These are phyloP conservation scores for Notolepis coatsorum DNA, from an alignment of 2,797 vertebrate genomes.

Conservation along the genomic window DNA sequence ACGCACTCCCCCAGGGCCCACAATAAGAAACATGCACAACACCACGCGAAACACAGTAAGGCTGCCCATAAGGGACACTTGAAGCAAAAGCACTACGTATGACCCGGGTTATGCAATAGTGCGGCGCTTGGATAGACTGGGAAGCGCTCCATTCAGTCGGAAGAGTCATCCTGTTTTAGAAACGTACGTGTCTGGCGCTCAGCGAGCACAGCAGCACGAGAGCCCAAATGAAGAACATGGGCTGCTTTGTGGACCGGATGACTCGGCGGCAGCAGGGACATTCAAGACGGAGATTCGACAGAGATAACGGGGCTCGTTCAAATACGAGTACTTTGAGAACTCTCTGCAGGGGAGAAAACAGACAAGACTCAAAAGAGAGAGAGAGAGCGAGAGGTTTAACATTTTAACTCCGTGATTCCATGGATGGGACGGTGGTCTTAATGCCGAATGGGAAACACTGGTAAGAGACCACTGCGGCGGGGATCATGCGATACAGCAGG, in stretches of 20 bases:
- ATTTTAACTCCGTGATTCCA: background rate
- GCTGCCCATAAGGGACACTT: conserved; percentile 42
- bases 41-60: conserved; percentile 46
- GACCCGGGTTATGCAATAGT: too few species aligned
- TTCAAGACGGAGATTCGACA: conserved; percentile 31
- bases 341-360: conserved; percentile 27
- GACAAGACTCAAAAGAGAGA: background rate
- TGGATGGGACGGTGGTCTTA: conserved; percentile 37
- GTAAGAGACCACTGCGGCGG: conserved; percentile 1
- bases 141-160: conserved; percentile 18
- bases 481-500: too few species aligned
- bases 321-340: conserved; percentile 44
- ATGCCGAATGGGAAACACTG: conserved; percentile 24
- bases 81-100: conserved; percentile 78
- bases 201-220: conserved; percentile 4
- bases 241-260: conserved; percentile 42
- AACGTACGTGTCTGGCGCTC: conserved; percentile 50
- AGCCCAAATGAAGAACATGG: conserved; percentile 1
- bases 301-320: conserved; percentile 60
- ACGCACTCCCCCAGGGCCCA: conserved; percentile 46
- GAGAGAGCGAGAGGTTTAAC: conserved; percentile 22
- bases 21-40: conserved; percentile 52
- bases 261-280: conserved; percentile 44
- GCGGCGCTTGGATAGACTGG: too few species aligned
- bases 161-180: conserved; percentile 4